phyloP scores from a whole-genome alignment of 2,113 vertebrate genomes.

The Sigmodon hispidus region DNA sequence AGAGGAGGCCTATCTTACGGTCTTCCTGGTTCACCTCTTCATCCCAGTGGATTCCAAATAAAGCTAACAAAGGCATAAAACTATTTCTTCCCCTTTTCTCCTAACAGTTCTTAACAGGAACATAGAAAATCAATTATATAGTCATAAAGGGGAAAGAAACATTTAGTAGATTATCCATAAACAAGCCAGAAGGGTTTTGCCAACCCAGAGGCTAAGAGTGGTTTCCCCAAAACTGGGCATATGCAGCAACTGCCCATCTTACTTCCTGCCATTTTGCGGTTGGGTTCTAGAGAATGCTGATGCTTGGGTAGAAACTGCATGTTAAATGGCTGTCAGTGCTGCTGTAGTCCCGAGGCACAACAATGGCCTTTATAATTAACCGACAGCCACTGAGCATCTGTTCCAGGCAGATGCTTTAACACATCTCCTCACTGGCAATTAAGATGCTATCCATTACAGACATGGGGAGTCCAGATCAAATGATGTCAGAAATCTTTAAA shows the following conservation, averaged over 20 bases:
- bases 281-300: neutral
- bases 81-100: neutral
- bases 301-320: neutral
- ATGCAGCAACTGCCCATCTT: neutral
- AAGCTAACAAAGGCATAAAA: neutral
- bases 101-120: neutral
- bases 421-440: constrained; percentile 27
- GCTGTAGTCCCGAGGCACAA: neutral
- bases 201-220: neutral
- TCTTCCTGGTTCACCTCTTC: neutral
- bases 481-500: neutral
- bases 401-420: constrained; percentile 35
- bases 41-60: neutral
- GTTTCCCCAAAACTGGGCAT: neutral
- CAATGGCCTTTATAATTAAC: constrained; percentile 21
- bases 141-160: neutral
- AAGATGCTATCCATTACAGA: constrained; percentile 35
- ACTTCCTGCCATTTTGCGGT: neutral
- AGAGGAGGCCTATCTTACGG: neutral
- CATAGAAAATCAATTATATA: neutral
- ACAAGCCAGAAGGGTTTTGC: neutral
- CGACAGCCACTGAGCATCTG: constrained; percentile 16
- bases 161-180: neutral
- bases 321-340: neutral
- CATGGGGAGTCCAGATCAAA: neutral